Conservation (phyloP, 1,140 invertebrate genomes). For the Drosophila orena region DNA sequence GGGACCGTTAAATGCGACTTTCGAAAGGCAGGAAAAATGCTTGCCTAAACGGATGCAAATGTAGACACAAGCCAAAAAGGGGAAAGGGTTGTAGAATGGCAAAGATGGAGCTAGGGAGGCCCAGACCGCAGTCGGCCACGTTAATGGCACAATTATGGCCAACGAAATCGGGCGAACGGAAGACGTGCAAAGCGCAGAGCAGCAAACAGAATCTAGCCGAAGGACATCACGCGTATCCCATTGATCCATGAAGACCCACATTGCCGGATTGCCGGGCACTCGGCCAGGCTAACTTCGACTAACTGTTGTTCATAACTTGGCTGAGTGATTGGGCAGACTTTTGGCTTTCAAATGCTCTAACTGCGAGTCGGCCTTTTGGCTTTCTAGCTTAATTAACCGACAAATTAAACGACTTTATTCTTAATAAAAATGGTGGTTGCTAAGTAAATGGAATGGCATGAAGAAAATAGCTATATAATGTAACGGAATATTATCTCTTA, state of each 20-base stretch:
- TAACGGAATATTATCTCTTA: background rate
- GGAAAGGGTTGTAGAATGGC: background rate
- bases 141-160: slow-evolving; percentile 81
- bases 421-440: background rate
- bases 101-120: background rate
- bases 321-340: slow-evolving; percentile 74
- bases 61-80: slow-evolving; percentile 71
- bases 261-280: slow-evolving; percentile 39
- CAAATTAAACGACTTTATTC: background rate
- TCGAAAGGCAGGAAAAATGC: slow-evolving; percentile 59
- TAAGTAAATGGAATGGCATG: background rate
- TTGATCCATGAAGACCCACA: slow-evolving; percentile 84
- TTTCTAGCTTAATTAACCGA: background rate
- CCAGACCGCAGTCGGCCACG: slow-evolving; percentile 43
- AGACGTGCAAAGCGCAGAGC: slow-evolving; percentile 72
- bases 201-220: slow-evolving; percentile 79
- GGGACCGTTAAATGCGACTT: slow-evolving; percentile 77
- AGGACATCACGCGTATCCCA: slow-evolving; percentile 84
- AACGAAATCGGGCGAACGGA: slow-evolving; percentile 75
- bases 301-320: slow-evolving; percentile 82
- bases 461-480: background rate
- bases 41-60: slow-evolving; percentile 75
- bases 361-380: background rate
- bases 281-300: slow-evolving; percentile 46
- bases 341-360: slow-evolving; percentile 30